Evolutionary conservation across 2,888 invertebrate genomes (phyloP), one percentile per base, ranked within the genome.

Genomic region (Agrilus mali): DNA sequence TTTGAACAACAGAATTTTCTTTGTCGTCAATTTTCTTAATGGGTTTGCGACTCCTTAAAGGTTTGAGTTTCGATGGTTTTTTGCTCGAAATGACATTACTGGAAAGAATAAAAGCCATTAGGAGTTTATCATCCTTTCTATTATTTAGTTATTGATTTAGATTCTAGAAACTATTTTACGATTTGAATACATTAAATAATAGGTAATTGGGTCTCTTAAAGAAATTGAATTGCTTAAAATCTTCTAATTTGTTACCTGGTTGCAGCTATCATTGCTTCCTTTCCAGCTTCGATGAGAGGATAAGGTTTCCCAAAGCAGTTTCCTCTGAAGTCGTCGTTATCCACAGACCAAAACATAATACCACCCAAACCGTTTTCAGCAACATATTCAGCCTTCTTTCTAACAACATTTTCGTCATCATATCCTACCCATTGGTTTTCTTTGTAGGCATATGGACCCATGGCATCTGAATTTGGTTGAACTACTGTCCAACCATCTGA

Each of bases 271-370:
- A 89, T 74, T 0, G 86, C 77, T 60, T 86, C 86, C 61, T 92
- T 92, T 27, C 86, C 92, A 0, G 92, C 88, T 63, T 92, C 92
- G 51, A 93, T 90, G 38, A 94, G 70, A 0, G 93, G 93, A 68
- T 90, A 93, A 0, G 89, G 84, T 60, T 83, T 82, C 20, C 78
- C 83, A 51, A 85, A 85, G 60, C 93, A 93, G 32, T 75, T 77
- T n/a, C 93, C 93, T 38, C 92, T 77, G 72, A 93, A 94, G 60
- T 94, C 93, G 51, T 94, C 93, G 62, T 90, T 93, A 67, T 93
- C 93, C 53, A 94, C 85, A 0, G 92, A 86, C 88, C 88, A 89
- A 67, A 87, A 87, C 88, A 88, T 88, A 40, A 88, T 87, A 59
- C 93, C 93, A 54, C 93, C 93, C 17, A 93, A 73, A 41, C 80